Base-by-base conservation (phyloP, 2,113 vertebrate genomes). In the Capricornis sumatraensis region DNA sequence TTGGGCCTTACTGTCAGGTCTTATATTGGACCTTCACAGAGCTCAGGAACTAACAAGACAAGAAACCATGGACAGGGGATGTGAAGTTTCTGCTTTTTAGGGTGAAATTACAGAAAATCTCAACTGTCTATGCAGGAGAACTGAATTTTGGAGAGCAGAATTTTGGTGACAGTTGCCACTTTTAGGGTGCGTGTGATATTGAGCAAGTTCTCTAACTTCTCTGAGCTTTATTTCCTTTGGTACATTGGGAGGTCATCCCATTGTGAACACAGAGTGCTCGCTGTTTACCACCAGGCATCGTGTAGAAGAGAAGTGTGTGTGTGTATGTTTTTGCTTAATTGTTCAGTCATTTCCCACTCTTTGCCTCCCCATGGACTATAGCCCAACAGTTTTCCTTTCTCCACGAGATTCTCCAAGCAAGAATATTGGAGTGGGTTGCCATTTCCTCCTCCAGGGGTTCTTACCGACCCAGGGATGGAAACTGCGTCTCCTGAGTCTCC, bases 241-340 rank as follows among this genome's bases (percentile, higher is more conserved):
- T 5, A 2, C 2, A 0, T 2, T 9, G 40, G 58, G 8, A 19
- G 2, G 9, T 50, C 15, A 0, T 27, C 12, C 15, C 0, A 5
- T n/a, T 12, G 1, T 4, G 3, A 9, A 7, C 14, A 4, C 0
- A 14, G 15, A 17, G 3, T 25, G 28, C 43, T 30, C 5, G 3
- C 89, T 33, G 1, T 27, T 33, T 9, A 4, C 19, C 30, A 11
- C 7, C 6, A 40, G 88, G 33, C 25, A 3, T 23, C 0, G 0
- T 3, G 17, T 0, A 1, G 52, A 40, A 52, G 40, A 7, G 47
- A 76, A 27, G 7, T 43, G 12, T 43, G 12, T 25, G 21, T 27
- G 21, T 43, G 23, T 25, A 25, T 23, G n/a, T 40, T 71, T 76
- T 43, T 0, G 0, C 36, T 76, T 43, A 43, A 13, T 76, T 43